Conservation (phyloP, 2,797 vertebrate species). For the Myotis daubentonii region DNA sequence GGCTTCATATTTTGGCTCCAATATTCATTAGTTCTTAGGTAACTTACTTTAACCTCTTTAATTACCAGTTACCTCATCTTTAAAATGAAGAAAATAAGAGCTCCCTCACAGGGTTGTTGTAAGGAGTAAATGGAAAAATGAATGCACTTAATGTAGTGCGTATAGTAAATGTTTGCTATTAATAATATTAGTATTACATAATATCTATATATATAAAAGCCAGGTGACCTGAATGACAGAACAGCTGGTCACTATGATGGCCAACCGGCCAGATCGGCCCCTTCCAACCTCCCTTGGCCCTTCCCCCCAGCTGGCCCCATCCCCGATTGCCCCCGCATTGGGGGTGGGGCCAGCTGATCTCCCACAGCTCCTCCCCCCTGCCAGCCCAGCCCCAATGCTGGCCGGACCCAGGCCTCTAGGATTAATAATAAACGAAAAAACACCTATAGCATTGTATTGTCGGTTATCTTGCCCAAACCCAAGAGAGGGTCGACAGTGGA, state of each 20-base stretch:
- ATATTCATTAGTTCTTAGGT: neutral
- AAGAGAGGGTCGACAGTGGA: neutral
- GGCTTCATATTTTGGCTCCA: neutral
- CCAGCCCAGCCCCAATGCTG: too few relatives aligned
- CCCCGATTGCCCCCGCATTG: too few relatives aligned
- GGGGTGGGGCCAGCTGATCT: too few relatives aligned
- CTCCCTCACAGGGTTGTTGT: neutral
- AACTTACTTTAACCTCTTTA: slow-evolving; percentile 38
- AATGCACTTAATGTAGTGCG: neutral
- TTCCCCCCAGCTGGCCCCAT: too few relatives aligned
- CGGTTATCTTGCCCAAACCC: neutral
- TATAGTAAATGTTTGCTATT: neutral
- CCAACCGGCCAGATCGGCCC: too few relatives aligned
- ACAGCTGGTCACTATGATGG: too few relatives aligned
- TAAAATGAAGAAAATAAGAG: slow-evolving; percentile 41
- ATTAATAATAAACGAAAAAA: neutral
- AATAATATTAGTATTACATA: neutral
- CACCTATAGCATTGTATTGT: neutral
- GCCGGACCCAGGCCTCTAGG: too few relatives aligned
- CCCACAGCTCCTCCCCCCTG: too few relatives aligned
- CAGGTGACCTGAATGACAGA: too few relatives aligned
- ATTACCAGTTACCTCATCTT: slow-evolving; percentile 31
- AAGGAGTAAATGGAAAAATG: slow-evolving; percentile 9
- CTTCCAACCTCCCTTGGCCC: too few relatives aligned
- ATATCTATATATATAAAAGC: neutral